Percentiles rank a stretch among this genome's conserved stretches.
These are phyloP conservation scores for Hoplias malabaricus DNA, from an alignment of 2,113 vertebrate species.

Conservation along the genomic window DNA sequence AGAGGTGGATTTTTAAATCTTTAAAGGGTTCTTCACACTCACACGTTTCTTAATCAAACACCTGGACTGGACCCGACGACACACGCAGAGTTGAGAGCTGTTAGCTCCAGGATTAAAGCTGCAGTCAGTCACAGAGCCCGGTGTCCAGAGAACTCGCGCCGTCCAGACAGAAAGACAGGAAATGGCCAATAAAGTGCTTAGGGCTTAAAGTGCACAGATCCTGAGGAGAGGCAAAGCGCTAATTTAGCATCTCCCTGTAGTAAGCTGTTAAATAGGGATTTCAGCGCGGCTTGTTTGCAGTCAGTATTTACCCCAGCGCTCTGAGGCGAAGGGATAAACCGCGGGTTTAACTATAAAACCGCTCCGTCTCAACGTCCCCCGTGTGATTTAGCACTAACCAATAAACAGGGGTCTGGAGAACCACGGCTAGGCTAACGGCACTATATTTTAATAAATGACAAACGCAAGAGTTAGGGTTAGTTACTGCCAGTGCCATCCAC, in stretches of 20 bases:
- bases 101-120: too few relatives aligned
- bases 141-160: neutral
- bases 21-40: too few relatives aligned
- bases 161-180: slow-evolving; percentile 33
- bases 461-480: too few relatives aligned
- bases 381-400: neutral
- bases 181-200: slow-evolving; percentile 53
- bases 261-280: slow-evolving; percentile 86
- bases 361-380: slow-evolving; percentile 55
- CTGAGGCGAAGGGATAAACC: slow-evolving; percentile 81
- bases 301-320: slow-evolving; percentile 81
- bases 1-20: too few relatives aligned
- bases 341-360: slow-evolving; percentile 77
- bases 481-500: too few relatives aligned
- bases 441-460: too few relatives aligned
- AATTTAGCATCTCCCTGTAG: slow-evolving; percentile 77
- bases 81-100: too few relatives aligned
- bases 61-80: too few relatives aligned
- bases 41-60: too few relatives aligned
- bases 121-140: neutral
- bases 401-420: neutral
- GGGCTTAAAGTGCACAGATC: slow-evolving; percentile 58
- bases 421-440: too few relatives aligned
- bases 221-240: slow-evolving; percentile 70
- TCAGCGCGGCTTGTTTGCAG: slow-evolving; percentile 75